Percentiles rank a stretch among this genome's conserved stretches.
Evolutionary conservation across 2,113 vertebrate species (phyloP).

Genomic region (Larimichthys polyactis): DNA sequence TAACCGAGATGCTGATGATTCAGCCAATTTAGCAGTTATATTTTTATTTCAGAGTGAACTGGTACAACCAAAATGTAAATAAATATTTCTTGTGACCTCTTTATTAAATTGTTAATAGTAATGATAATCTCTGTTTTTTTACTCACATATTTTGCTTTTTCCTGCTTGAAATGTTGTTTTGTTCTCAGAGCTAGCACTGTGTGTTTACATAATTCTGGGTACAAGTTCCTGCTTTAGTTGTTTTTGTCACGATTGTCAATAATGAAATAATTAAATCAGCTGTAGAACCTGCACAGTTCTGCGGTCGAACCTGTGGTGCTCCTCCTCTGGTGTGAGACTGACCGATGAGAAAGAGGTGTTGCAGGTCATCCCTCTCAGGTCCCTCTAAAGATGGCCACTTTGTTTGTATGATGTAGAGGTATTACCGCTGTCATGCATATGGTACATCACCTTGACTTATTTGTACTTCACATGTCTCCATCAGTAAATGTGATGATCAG

Average conservation of each 20-base stretch:
- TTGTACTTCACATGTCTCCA: conserved; percentile 26
- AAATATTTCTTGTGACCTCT: conserved; percentile 32
- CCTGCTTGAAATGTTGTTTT: conserved; percentile 39
- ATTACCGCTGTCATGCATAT: conserved; percentile 16
- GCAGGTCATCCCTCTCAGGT: conserved; percentile 85
- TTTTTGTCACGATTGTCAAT: conserved; percentile 9
- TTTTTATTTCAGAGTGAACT: conserved; percentile 29
- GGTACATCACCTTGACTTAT: conserved; percentile 13
- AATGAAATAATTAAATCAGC: conserved; percentile 23
- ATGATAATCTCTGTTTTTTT: conserved; percentile 37
- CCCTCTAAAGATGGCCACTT: conserved; percentile 55
- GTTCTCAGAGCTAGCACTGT: conserved; percentile 60
- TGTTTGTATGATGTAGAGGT: conserved; percentile 60
- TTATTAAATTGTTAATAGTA: conserved; percentile 46
- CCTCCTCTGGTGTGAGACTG: conserved; percentile 52
- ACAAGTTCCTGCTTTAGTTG: conserved; percentile 12
- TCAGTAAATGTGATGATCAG: conserved; percentile 61
- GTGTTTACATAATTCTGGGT: conserved; percentile 57
- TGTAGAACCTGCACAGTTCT: conserved; percentile 45
- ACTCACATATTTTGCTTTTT: conserved; percentile 12
- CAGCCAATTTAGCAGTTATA: not conserved
- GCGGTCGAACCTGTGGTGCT: conserved; percentile 57
- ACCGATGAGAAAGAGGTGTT: conserved; percentile 78
- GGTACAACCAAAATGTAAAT: conserved; percentile 68
- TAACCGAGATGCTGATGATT: conserved; percentile 35